Conservation (phyloP, 2,113 vertebrate species). For the Paradisaea rubra region DNA sequence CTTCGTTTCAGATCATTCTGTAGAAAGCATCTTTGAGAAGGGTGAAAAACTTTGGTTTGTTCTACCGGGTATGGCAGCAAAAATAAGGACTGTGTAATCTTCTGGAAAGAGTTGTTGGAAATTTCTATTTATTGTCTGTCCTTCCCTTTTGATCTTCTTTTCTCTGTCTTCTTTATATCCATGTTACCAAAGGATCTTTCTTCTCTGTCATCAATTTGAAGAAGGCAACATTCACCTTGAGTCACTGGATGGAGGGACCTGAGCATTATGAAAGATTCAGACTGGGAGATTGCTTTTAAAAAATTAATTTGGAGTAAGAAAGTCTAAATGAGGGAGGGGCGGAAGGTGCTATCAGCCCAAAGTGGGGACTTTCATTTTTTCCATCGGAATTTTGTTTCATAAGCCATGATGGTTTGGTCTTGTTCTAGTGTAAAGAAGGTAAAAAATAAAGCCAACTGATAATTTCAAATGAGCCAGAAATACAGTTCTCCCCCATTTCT, state of each 20-base stretch:
- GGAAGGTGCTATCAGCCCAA: not conserved
- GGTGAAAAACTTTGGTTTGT: not conserved
- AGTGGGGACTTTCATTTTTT: not conserved
- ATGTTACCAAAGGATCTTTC: not conserved
- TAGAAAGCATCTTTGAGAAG: not conserved
- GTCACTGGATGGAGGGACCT: not conserved
- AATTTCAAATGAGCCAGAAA: not conserved
- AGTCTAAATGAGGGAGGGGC: rapidly evolving
- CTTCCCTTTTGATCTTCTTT: not conserved
- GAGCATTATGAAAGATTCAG: not conserved
- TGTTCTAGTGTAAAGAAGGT: not conserved
- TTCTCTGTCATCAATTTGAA: not conserved
- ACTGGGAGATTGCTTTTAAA: not conserved
- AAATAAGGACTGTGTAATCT: not conserved
- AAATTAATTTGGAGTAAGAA: not conserved
- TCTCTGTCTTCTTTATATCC: not conserved
- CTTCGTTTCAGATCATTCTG: not conserved
- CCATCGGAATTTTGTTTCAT: not conserved
- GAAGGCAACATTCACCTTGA: not conserved
- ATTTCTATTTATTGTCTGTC: not conserved
- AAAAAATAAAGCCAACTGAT: not conserved
- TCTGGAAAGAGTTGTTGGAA: not conserved
- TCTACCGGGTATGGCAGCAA: not conserved
- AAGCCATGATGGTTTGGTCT: not conserved
- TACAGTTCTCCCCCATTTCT: not conserved